A percentile compares a stretch with the other conserved stretches of the same genome.
These are phyloP conservation scores for Melanogrammus aeglefinus DNA, from an alignment of 2,797 vertebrate genomes.

Conservation along the genomic window DNA sequence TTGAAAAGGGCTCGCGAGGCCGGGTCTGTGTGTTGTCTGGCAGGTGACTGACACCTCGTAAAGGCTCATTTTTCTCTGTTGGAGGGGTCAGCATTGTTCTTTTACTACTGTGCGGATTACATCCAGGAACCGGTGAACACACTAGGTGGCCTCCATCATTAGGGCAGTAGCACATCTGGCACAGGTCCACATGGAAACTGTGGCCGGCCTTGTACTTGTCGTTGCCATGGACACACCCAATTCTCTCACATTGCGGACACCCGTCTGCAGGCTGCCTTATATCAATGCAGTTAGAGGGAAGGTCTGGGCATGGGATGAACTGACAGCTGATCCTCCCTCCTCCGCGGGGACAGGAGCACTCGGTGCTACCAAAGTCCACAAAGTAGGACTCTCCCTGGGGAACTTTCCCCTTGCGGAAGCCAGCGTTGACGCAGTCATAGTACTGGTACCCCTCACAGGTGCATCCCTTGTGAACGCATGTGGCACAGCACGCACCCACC, in stretches of 20 bases:
- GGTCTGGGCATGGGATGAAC: conserved; percentile 90
- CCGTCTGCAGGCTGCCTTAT: conserved; percentile 77
- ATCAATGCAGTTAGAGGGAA: conserved; percentile 88
- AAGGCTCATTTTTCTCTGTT: conserved; percentile 63
- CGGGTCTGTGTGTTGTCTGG: conserved; percentile 74
- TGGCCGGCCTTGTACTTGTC: conserved; percentile 88
- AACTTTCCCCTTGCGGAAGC: conserved; percentile 86
- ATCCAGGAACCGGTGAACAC: conserved; percentile 85
- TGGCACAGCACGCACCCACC: conserved; percentile 80
- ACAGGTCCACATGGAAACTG: conserved; percentile 82
- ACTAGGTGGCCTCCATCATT: conserved; percentile 83
- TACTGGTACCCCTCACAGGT: conserved; percentile 93
- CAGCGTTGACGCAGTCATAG: conserved; percentile 88
- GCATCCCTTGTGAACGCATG: conserved; percentile 82
- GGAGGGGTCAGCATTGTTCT: conserved; percentile 56
- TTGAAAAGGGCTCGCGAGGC: conserved; percentile 54
- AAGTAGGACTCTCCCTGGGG: conserved; percentile 90
- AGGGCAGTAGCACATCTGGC: conserved; percentile 91
- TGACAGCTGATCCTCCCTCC: conserved; percentile 90
- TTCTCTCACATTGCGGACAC: conserved; percentile 80
- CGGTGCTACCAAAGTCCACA: conserved; percentile 94
- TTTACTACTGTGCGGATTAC: conserved; percentile 48
- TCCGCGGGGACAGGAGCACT: conserved; percentile 87
- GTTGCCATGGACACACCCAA: conserved; percentile 80
- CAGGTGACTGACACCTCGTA: conserved; percentile 71